Conservation (phyloP, 2,888 invertebrate genomes). For the Machimus atricapillus region DNA sequence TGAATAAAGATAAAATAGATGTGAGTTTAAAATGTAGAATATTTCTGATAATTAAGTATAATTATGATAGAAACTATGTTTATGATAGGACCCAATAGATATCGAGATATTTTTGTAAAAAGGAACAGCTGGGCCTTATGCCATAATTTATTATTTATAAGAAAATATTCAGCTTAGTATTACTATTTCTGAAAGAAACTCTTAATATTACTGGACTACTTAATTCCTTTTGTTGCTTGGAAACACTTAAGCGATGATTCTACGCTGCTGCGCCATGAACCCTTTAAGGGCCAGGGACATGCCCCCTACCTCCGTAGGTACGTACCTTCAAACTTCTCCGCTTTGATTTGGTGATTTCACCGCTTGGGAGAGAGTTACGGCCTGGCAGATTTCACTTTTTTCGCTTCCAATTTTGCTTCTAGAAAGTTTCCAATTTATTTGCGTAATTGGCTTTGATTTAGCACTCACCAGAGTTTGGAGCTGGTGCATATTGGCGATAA, state of each 20-base stretch:
- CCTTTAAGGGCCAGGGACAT: neutral
- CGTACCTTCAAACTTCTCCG: neutral
- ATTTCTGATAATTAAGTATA: too few relatives aligned
- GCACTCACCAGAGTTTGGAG: neutral
- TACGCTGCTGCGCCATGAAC: neutral
- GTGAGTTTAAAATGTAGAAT: too few relatives aligned
- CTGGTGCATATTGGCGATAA: conserved; percentile 24
- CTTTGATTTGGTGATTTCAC: neutral
- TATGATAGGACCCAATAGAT: too few relatives aligned
- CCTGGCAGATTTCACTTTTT: neutral
- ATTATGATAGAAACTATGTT: too few relatives aligned
- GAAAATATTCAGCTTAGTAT: neutral
- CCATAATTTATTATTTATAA: neutral
- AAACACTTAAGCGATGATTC: conserved; percentile 20
- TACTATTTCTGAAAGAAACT: neutral
- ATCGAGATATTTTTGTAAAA: too few relatives aligned
- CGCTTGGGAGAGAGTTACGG: neutral
- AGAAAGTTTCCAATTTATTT: conserved; percentile 12
- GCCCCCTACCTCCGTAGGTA: neutral
- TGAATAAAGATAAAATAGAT: too few relatives aligned
- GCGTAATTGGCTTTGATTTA: conserved; percentile 29
- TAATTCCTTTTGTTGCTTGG: neutral
- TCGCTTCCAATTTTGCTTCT: neutral
- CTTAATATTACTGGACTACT: neutral
- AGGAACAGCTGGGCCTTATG: neutral